These are phyloP conservation scores for Trissolcus basalis DNA, from an alignment of 1,140 invertebrate genomes.

Conservation along the genomic window DNA sequence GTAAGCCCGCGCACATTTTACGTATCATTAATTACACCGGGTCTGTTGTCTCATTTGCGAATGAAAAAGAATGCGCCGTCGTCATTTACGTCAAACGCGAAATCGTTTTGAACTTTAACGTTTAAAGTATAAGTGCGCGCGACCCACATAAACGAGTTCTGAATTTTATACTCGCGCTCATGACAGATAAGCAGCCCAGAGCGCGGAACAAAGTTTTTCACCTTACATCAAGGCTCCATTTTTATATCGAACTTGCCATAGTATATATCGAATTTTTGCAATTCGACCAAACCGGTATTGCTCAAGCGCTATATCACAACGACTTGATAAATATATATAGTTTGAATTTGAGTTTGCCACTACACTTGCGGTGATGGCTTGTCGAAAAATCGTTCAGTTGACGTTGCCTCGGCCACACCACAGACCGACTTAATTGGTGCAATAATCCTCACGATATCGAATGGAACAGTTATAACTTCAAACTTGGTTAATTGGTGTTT, in stretches of 20 bases:
- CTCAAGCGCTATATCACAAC: too few species aligned
- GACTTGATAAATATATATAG: too few species aligned
- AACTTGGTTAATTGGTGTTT: conserved; percentile 52
- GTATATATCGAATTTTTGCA: too few species aligned
- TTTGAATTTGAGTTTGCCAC: too few species aligned
- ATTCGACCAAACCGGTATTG: too few species aligned
- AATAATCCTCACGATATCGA: conserved; percentile 18
- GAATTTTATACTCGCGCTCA: conserved; percentile 39
- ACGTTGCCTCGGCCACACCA: not conserved
- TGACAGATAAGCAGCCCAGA: conserved; percentile 17
- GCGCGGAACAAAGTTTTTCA: conserved; percentile 2
- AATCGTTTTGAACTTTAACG: conserved; percentile 19
- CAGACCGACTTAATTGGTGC: conserved; percentile 12
- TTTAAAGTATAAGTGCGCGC: conserved; percentile 28
- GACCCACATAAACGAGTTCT: conserved; percentile 45
- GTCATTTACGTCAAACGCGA: conserved; percentile 34
- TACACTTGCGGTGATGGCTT: too few species aligned
- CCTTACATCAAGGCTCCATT: too few species aligned
- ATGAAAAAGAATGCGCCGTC: conserved; percentile 17
- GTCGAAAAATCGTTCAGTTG: too few species aligned
- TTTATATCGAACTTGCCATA: too few species aligned
- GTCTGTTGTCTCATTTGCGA: not conserved
- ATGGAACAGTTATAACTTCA: conserved; percentile 24
- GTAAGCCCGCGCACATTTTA: too few species aligned
- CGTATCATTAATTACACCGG: not conserved